These are phyloP conservation scores for Pterocles orientalis DNA, from an alignment of 2,113 vertebrate species.

Conservation along the genomic window DNA sequence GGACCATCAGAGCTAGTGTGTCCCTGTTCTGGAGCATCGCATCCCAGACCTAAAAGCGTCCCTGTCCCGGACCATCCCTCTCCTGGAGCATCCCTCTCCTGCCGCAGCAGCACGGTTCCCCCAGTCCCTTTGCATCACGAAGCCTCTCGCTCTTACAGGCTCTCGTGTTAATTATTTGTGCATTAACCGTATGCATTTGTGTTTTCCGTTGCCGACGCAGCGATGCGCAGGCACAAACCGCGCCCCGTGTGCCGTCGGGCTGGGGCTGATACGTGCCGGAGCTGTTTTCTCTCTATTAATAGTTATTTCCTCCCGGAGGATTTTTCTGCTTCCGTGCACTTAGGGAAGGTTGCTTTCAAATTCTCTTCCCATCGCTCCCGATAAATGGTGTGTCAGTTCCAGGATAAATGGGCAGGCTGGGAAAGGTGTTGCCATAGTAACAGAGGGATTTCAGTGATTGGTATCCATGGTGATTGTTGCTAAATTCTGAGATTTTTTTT, in stretches of 20 bases:
- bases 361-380: constrained; percentile 6
- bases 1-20: no score
- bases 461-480: constrained; percentile 76
- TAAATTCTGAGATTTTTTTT: constrained; percentile 51
- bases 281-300: background rate
- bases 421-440: constrained; percentile 55
- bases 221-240: background rate
- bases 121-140: background rate
- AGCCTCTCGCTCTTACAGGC: rapidly evolving
- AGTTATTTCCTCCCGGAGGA: constrained; percentile 20
- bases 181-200: rapidly evolving
- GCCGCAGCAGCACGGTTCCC: background rate
- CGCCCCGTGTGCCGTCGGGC: background rate
- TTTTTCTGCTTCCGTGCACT: constrained; percentile 43
- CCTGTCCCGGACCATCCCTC: background rate
- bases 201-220: background rate
- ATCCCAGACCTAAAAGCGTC: no score
- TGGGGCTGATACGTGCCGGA: background rate
- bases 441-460: constrained; percentile 54
- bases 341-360: constrained; percentile 23
- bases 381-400: constrained; percentile 41
- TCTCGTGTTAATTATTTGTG: rapidly evolving
- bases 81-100: background rate
- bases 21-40: background rate
- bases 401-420: constrained; percentile 54